Evolutionary conservation across 2,113 vertebrate species (phyloP).

Genomic region (Oryzias celebensis): DNA sequence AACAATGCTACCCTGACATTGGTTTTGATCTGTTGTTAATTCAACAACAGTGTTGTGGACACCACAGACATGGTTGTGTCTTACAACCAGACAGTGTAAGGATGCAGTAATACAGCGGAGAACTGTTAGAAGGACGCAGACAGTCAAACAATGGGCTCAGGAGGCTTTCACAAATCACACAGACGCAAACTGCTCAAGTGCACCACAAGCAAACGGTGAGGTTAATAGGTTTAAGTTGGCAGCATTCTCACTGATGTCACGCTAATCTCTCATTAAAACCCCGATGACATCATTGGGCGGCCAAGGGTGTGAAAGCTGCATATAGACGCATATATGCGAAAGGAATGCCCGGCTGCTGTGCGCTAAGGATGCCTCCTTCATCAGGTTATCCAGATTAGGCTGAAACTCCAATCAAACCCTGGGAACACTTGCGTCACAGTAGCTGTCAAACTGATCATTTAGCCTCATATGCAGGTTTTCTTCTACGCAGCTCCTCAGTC

Average conservation of each 20-base stretch:
- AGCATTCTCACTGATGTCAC: constrained; percentile 65
- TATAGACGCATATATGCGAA: constrained; percentile 28
- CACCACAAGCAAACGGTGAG: constrained; percentile 50
- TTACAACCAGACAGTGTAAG: neutral
- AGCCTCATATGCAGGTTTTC: constrained; percentile 24
- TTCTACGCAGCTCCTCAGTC: neutral
- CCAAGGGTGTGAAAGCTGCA: constrained; percentile 29
- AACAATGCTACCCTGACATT: constrained; percentile 14
- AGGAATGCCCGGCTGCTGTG: constrained; percentile 44
- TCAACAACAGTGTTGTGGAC: neutral
- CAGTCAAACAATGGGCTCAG: constrained; percentile 2
- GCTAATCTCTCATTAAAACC: constrained; percentile 71
- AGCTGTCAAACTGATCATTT: constrained; percentile 5
- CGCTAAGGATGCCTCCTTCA: constrained; percentile 28
- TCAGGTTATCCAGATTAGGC: constrained; percentile 58
- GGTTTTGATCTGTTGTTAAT: constrained; percentile 11
- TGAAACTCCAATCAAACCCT: constrained; percentile 43
- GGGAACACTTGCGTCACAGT: constrained; percentile 23
- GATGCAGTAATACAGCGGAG: constrained; percentile 23
- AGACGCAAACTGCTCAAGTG: constrained; percentile 33
- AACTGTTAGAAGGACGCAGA: constrained; percentile 9
- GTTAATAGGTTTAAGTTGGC: constrained; percentile 73
- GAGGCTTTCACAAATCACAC: constrained; percentile 33
- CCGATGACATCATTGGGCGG: constrained; percentile 63
- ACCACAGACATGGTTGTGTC: constrained; percentile 13